These are phyloP conservation scores for Apostichopus californicus DNA, from an alignment of 35 echinoderm and acorn worm genomes.

Conservation along the genomic window DNA sequence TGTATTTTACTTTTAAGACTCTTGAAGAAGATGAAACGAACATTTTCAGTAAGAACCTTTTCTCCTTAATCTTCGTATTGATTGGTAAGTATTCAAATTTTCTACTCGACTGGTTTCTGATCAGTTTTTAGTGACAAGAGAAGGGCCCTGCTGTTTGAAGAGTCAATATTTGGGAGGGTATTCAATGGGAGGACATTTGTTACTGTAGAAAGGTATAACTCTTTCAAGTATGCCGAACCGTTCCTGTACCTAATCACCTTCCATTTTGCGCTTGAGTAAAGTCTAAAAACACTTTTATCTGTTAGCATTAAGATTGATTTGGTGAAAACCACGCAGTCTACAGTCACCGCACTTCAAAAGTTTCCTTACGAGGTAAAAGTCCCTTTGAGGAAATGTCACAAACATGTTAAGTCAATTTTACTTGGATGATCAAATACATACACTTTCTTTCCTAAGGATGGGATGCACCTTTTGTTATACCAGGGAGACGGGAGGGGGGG, in stretches of 20 bases:
- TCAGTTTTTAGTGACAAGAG: conserved; percentile 19
- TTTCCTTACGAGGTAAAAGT: no score
- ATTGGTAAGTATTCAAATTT: conserved; percentile 36
- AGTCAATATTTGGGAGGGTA: conserved; percentile 35
- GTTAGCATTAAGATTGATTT: neutral
- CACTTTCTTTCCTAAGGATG: no score
- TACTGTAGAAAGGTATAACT: neutral
- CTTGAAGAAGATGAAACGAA: neutral
- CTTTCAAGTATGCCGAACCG: neutral
- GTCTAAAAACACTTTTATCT: neutral
- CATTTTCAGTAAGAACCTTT: neutral
- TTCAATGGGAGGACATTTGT: conserved; percentile 26
- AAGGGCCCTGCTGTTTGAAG: conserved; percentile 13
- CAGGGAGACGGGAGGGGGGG: no score
- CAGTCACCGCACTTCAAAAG: no score
- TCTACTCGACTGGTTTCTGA: conserved; percentile 28
- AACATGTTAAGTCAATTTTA: no score
- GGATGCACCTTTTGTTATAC: no score
- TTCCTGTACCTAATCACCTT: neutral
- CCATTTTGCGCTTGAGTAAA: neutral
- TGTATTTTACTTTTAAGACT: no score
- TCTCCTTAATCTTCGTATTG: conserved; percentile 30
- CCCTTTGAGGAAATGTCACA: no score
- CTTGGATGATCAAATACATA: no score
- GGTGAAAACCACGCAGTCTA: conserved; percentile 1